Percentiles rank a stretch among this genome's conserved stretches.
Evolutionary conservation across 1,140 invertebrate species (phyloP).

Genomic region (Batillaria attramentaria): DNA sequence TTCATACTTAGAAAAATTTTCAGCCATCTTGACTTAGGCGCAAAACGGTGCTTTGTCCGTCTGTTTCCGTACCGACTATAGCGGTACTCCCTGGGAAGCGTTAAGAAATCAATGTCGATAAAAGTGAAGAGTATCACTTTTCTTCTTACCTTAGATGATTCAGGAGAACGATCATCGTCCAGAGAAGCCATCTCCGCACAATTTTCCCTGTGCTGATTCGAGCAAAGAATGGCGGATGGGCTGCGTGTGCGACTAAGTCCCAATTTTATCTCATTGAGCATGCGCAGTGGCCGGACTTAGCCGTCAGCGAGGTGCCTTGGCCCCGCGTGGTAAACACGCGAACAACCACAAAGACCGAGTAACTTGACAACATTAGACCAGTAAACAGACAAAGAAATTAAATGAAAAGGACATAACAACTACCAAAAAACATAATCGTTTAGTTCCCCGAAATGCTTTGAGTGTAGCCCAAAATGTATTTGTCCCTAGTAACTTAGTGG

Average conservation of each 20-base stretch:
- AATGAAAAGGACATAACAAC: too few species aligned
- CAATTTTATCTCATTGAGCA: conserved; percentile 39
- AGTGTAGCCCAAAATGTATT: too few species aligned
- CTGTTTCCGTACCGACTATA: conserved; percentile 18
- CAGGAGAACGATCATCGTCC: conserved; percentile 5
- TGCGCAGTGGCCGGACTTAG: conserved; percentile 34
- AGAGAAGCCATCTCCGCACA: conserved; percentile 29
- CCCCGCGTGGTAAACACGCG: conserved; percentile 3
- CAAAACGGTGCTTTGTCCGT: conserved; percentile 35
- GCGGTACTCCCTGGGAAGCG: neutral
- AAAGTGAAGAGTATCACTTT: conserved; percentile 20
- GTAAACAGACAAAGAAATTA: too few species aligned
- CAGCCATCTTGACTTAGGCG: conserved; percentile 49
- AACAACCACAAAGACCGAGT: neutral
- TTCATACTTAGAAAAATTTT: conserved; percentile 45
- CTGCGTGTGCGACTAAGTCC: conserved; percentile 44
- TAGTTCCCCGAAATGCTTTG: too few species aligned
- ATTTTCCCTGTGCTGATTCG: conserved; percentile 14
- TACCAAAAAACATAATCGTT: too few species aligned
- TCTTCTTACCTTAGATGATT: conserved; percentile 31
- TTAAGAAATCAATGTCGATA: neutral
- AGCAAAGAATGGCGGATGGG: conserved; percentile 9
- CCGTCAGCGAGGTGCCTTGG: neutral
- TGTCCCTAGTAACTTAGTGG: too few species aligned
- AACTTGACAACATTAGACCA: too few species aligned